Conservation (phyloP, 37 sponge, comb jelly and placozoan species). For the Lycopodina hypogea region DNA sequence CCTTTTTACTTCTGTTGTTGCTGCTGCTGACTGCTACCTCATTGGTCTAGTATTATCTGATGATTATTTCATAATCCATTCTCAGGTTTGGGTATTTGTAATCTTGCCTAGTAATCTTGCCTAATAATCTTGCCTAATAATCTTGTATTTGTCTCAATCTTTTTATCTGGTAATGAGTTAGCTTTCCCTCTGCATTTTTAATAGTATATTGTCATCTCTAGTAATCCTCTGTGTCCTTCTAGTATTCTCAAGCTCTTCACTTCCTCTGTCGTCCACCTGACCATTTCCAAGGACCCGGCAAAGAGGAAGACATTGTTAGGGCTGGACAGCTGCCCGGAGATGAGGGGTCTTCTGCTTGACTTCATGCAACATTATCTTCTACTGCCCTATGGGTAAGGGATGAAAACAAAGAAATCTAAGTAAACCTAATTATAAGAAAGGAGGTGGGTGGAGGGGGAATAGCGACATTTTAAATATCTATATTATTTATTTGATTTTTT, state of each 20-base stretch:
- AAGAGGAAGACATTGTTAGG: conserved; percentile 13
- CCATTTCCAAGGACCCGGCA: conserved; percentile 1
- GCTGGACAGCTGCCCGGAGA: background rate
- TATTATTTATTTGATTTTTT: no score
- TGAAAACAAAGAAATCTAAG: no score
- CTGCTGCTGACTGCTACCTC: no score
- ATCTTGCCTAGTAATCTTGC: no score
- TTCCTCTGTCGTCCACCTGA: conserved; percentile 46
- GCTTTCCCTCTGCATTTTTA: background rate
- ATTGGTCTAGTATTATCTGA: no score
- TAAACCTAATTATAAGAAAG: background rate
- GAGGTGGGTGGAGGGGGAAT: background rate
- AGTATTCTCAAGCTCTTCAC: conserved; percentile 51
- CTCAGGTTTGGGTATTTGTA: no score
- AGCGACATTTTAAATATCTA: background rate
- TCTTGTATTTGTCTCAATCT: no score
- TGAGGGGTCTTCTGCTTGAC: conserved; percentile 24
- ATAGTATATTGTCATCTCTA: background rate
- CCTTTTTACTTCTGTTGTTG: no score
- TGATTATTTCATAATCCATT: no score
- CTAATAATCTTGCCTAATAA: no score
- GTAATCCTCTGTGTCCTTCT: background rate
- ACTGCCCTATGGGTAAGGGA: conserved; percentile 72
- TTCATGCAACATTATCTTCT: conserved; percentile 56
- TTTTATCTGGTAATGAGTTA: no score